Evolutionary conservation across 2,888 invertebrate species (phyloP).

Genomic region (Azorinus chamasolen): DNA sequence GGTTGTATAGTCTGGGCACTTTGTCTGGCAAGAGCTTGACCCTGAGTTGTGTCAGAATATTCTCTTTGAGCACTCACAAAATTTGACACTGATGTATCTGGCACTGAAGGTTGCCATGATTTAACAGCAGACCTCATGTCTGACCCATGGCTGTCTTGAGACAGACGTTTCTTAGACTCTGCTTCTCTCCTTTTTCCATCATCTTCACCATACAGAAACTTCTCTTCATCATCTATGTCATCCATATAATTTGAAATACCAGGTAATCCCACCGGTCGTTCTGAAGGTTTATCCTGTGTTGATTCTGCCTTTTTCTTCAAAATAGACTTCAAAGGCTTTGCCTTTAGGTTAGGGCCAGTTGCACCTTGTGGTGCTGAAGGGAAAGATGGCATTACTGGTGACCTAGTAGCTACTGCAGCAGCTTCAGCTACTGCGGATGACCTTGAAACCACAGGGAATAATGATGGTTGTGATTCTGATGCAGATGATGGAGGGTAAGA

Average conservation of each 20-base stretch:
- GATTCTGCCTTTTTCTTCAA: conserved; percentile 63
- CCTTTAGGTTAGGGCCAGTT: too few species aligned
- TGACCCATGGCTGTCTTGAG: not conserved
- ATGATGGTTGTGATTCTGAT: not conserved
- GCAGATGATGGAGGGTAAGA: not conserved
- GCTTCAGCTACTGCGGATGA: conserved; percentile 11
- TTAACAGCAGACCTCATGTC: conserved; percentile 55
- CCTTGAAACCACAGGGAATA: conserved; percentile 36
- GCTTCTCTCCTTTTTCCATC: conserved; percentile 17
- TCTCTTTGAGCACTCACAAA: conserved; percentile 40
- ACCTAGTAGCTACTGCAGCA: conserved; percentile 15
- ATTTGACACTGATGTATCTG: conserved; percentile 37
- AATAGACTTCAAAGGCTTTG: conserved; percentile 74
- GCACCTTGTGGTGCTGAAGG: not conserved
- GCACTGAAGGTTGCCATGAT: conserved; percentile 49
- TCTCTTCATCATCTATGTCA: conserved; percentile 84
- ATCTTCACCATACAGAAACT: conserved; percentile 81
- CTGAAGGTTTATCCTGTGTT: conserved; percentile 18
- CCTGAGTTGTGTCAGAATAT: conserved; percentile 15
- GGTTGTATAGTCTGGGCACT: conserved; percentile 21
- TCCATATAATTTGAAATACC: conserved; percentile 73
- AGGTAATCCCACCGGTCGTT: conserved; percentile 55
- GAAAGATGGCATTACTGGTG: conserved; percentile 4
- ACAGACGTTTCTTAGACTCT: not conserved
- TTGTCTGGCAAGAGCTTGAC: not conserved